phyloP scores from a whole-genome alignment of 35 echinoderm and acorn worm genomes.

The Apostichopus californicus region DNA sequence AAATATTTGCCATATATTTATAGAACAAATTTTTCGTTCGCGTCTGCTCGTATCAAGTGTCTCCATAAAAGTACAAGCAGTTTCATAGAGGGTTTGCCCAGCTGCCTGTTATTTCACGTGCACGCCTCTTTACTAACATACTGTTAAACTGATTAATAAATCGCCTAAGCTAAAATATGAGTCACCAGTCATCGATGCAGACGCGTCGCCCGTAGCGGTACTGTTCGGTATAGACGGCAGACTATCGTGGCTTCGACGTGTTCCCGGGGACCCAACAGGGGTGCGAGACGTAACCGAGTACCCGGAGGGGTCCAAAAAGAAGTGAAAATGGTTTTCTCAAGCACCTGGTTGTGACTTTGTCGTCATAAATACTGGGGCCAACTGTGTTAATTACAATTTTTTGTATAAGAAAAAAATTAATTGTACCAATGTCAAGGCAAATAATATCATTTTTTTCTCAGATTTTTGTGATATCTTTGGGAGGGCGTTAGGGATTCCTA shows the following conservation, averaged over 20 bases:
- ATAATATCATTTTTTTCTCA: neutral
- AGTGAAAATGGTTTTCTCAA: slow-evolving; percentile 7
- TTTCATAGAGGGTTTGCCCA: neutral
- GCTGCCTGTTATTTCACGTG: neutral
- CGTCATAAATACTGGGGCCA: slow-evolving; percentile 12
- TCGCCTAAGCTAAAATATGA: slow-evolving; percentile 36
- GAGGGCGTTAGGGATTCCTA: neutral
- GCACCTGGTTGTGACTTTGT: slow-evolving; percentile 22
- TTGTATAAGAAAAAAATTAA: neutral
- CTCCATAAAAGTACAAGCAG: slow-evolving; percentile 8
- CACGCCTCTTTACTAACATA: slow-evolving; percentile 10
- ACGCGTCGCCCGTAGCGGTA: slow-evolving; percentile 19
- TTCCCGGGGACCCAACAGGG: slow-evolving; percentile 32
- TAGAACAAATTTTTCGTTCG: slow-evolving; percentile 30
- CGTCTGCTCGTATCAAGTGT: slow-evolving; percentile 16
- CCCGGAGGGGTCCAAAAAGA: slow-evolving; percentile 4
- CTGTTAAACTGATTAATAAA: neutral
- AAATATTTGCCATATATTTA: slow-evolving; percentile 40
- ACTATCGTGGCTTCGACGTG: neutral
- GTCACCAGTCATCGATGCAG: slow-evolving; percentile 24
- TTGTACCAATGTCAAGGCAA: slow-evolving; percentile 15
- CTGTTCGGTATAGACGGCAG: neutral
- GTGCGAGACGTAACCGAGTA: slow-evolving; percentile 33
- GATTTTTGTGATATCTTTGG: neutral
- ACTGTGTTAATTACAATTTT: slow-evolving; percentile 46